phyloP scores from a whole-genome alignment of 2,888 invertebrate genomes.

The Pimpla rufipes region DNA sequence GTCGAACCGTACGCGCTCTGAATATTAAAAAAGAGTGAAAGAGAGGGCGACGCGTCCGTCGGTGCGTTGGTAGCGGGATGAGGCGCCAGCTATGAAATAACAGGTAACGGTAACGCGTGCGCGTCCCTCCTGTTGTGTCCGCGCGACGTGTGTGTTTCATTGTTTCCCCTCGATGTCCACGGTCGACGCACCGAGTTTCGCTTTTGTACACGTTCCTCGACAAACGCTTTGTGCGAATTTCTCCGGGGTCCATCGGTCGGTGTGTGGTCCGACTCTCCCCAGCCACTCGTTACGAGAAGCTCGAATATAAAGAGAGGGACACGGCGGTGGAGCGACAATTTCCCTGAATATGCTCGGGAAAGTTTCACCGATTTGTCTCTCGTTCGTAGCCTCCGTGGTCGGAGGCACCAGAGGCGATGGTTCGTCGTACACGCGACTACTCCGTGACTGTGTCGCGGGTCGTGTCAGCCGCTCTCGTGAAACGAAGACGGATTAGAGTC shows the following conservation, averaged over 20 bases:
- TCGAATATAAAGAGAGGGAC: slow-evolving; percentile 1
- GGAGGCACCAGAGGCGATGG: background rate
- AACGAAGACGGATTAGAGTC: slow-evolving; percentile 70
- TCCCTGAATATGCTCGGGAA: background rate
- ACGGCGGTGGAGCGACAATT: slow-evolving; percentile 10
- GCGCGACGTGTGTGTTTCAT: background rate
- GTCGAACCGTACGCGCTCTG: slow-evolving; percentile 36
- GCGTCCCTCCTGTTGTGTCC: background rate
- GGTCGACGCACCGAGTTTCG: slow-evolving; percentile 7
- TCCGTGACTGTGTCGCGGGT: slow-evolving; percentile 47
- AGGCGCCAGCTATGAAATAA: slow-evolving; percentile 41
- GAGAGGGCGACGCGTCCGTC: background rate
- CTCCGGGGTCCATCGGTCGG: slow-evolving; percentile 8
- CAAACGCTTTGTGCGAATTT: slow-evolving; percentile 61
- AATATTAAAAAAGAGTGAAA: slow-evolving; percentile 59
- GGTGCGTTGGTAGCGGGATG: background rate
- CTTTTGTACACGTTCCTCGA: slow-evolving; percentile 57
- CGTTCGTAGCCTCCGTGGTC: background rate
- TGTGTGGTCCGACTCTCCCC: slow-evolving; percentile 17
- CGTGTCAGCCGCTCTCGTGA: slow-evolving; percentile 57
- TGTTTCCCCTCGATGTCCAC: background rate
- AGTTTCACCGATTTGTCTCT: slow-evolving; percentile 43
- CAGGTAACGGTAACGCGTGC: slow-evolving; percentile 25
- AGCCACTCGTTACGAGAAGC: slow-evolving; percentile 19
- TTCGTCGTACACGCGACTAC: too few relatives aligned